Evolutionary conservation across 2,797 vertebrate species (phyloP).

Genomic region (Oreortyx pictus): DNA sequence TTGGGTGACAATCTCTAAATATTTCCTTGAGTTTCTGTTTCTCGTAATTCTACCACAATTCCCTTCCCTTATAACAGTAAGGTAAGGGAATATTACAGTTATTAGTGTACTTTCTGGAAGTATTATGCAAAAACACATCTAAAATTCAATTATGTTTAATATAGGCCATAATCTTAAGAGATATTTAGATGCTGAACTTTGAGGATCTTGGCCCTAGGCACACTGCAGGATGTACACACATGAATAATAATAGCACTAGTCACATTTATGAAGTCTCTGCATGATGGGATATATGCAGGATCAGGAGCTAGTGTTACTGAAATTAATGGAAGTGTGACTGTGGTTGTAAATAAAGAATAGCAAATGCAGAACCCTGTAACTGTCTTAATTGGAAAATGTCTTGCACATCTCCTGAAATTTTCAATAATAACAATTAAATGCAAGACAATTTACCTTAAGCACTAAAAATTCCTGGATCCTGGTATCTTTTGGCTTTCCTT

Average conservation of each 20-base stretch:
- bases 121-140: neutral
- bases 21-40: slow-evolving; percentile 15
- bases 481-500: neutral
- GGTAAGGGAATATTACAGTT: slow-evolving; percentile 1
- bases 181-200: slow-evolving; percentile 29
- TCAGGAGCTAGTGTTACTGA: neutral
- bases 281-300: neutral
- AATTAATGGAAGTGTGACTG: neutral
- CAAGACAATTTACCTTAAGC: neutral
- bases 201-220: neutral
- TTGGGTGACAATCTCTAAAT: slow-evolving; percentile 17
- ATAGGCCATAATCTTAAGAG: slow-evolving; percentile 6
- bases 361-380: neutral
- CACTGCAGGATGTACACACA: neutral
- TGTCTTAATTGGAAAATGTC: neutral
- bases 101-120: neutral
- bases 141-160: slow-evolving; percentile 10
- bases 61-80: neutral
- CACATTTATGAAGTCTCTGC: neutral
- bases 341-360: neutral
- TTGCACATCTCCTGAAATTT: neutral
- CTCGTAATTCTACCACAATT: neutral
- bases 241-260: neutral
- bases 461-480: neutral
- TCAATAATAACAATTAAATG: neutral